Evolutionary conservation across 2,797 vertebrate species (phyloP).

Genomic region (Borostomias antarcticus): DNA sequence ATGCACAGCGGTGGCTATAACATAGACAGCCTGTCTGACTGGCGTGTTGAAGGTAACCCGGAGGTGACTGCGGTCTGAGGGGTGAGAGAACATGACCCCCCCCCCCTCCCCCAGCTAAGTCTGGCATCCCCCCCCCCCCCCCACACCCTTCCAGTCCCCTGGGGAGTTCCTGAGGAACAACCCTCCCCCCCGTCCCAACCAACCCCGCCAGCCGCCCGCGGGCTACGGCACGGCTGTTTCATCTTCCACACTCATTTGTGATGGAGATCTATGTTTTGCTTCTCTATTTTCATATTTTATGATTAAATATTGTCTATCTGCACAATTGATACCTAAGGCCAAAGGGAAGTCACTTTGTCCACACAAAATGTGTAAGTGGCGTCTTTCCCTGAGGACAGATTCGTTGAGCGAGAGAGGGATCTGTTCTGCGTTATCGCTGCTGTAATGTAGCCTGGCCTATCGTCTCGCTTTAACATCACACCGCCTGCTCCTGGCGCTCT

Average conservation of each 20-base stretch:
- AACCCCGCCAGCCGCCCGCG: slow-evolving; percentile 54
- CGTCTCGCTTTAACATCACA: slow-evolving; percentile 75
- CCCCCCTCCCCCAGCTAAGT: slow-evolving; percentile 20
- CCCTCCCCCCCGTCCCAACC: slow-evolving; percentile 39
- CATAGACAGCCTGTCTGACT: slow-evolving; percentile 48
- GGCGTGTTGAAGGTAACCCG: slow-evolving; percentile 65
- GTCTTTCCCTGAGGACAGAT: slow-evolving; percentile 76
- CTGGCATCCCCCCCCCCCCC: slow-evolving; percentile 3
- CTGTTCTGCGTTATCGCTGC: slow-evolving; percentile 85
- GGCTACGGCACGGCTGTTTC: slow-evolving; percentile 70
- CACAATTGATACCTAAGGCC: slow-evolving; percentile 82
- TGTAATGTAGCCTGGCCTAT: slow-evolving; percentile 72
- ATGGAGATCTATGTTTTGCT: slow-evolving; percentile 69
- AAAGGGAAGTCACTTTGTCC: slow-evolving; percentile 80
- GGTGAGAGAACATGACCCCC: slow-evolving; percentile 58
- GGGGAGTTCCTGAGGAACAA: slow-evolving; percentile 49
- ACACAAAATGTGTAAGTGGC: slow-evolving; percentile 85
- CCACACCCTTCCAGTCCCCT: slow-evolving; percentile 33
- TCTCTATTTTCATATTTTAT: slow-evolving; percentile 73
- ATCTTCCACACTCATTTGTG: slow-evolving; percentile 63
- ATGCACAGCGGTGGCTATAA: slow-evolving; percentile 42
- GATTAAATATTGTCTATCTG: slow-evolving; percentile 80
- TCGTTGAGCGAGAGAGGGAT: slow-evolving; percentile 83
- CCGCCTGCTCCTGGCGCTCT: slow-evolving; percentile 56
- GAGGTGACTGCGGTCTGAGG: slow-evolving; percentile 59